Base-by-base conservation (phyloP, 2,797 vertebrate genomes). In the Crax fasciolata region DNA sequence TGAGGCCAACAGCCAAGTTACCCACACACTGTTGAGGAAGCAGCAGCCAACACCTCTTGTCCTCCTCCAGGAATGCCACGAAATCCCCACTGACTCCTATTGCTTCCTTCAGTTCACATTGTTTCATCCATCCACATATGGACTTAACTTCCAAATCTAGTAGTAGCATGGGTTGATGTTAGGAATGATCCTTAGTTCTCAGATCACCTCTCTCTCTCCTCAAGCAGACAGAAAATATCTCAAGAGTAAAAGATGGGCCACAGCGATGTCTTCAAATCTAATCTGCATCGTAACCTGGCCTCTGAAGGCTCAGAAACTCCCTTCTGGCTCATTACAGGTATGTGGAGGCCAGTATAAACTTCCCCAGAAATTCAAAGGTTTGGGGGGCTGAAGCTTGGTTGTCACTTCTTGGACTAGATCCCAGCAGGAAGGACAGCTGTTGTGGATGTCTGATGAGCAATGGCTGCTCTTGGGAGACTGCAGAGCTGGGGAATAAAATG, bases 111-210 rank as follows among this genome's bases (percentile, higher is more conserved):
- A 65, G 38, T 6, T 86, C 91, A 78, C 65, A 61, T 57, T 51
- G 54, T 93, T 91, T 94, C 89, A 95, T 93, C 87, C 68, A 85
- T 80, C 76, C 38, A 20, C 71, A 20, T 73, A 49, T 76, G 84
- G 44, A 87, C 44, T 72, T 71, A 55, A 85, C 68, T 90, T 89
- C 46, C 79, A 85, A 71, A 57, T 41, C 66, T 54, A 86, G 39
- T 15, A 57, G 43, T 35, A 78, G 48, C 43, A 79, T 57, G 77
- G 71, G 18, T 0, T 84, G 58, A 49, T 62, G 44, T 66, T 46
- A 74, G 61, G 32, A 93, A 23, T 27, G 8, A 51, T 71, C 44
- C 27, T 93, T 73, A 88, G 54, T 78, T 62, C 25, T 84, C 41
- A 61, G 65, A 78, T 72, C 10, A 35, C 46, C 6, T 46, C 49